A percentile compares a stretch with the other conserved stretches of the same genome.
phyloP scores from a whole-genome alignment of 2,888 invertebrate genomes.

The Rhagonycha fulva region DNA sequence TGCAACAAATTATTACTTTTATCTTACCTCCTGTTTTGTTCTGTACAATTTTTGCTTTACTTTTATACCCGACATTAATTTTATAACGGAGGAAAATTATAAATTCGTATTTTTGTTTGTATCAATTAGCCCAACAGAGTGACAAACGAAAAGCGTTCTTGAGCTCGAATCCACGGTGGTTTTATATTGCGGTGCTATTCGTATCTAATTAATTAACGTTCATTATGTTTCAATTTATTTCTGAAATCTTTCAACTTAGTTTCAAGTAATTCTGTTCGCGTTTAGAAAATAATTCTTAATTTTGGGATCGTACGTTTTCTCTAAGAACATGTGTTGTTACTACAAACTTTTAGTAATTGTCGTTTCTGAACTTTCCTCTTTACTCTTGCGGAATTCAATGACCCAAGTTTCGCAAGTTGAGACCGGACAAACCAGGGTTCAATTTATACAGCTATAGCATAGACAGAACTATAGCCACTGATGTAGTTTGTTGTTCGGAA shows the following conservation, averaged over 20 bases:
- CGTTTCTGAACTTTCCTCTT: constrained; percentile 41
- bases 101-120: not conserved
- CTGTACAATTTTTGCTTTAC: not conserved
- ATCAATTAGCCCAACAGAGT: too few relatives aligned
- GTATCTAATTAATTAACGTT: not conserved
- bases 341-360: constrained; percentile 27
- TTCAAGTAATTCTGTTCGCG: not conserved
- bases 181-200: too few relatives aligned
- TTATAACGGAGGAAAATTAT: not conserved
- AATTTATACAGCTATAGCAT: constrained; percentile 38
- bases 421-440: constrained; percentile 36
- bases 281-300: not conserved
- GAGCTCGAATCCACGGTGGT: not conserved
- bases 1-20: not conserved
- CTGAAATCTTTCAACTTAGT: not conserved
- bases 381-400: constrained; percentile 42
- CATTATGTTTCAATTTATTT: not conserved
- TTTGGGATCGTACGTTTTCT: constrained; percentile 12
- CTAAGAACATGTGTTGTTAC: constrained; percentile 23
- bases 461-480: constrained; percentile 32
- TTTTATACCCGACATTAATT: not conserved
- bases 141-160: not conserved
- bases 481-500: constrained; percentile 35
- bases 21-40: not conserved
- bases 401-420: constrained; percentile 42